Evolutionary conservation across 2,113 vertebrate genomes (phyloP).

Genomic region (Hypocryptadius cinnamomeus): DNA sequence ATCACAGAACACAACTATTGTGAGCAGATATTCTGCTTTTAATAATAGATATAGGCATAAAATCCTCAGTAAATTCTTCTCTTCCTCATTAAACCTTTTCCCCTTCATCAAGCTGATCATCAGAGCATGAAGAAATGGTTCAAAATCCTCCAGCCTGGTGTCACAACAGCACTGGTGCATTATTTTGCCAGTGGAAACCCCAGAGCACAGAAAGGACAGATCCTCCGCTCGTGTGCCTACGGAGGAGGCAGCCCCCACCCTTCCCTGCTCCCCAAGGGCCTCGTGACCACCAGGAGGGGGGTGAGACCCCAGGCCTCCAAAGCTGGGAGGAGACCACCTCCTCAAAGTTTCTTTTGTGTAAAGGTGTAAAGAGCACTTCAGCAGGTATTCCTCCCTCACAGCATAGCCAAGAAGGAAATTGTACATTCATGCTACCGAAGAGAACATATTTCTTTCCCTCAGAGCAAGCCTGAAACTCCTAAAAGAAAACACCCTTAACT

Average conservation of each 20-base stretch:
- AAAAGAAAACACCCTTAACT: neutral
- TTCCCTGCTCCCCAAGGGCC: neutral
- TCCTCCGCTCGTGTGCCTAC: neutral
- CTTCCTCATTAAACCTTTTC: slow-evolving; percentile 5
- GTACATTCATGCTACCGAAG: neutral
- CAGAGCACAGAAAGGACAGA: neutral
- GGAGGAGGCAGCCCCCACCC: neutral
- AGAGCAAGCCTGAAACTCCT: neutral
- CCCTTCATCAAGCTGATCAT: neutral
- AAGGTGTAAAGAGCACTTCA: neutral
- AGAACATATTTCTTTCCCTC: neutral
- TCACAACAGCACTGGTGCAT: neutral
- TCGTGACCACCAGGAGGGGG: neutral
- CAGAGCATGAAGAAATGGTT: slow-evolving; percentile 10
- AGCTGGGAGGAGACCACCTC: neutral
- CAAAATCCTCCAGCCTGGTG: slow-evolving; percentile 13
- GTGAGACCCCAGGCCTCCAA: neutral
- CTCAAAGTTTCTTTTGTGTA: neutral
- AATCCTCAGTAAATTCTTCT: neutral
- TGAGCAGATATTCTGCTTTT: neutral
- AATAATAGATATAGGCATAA: neutral
- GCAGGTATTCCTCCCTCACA: neutral
- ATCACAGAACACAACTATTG: neutral
- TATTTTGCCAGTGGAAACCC: neutral
- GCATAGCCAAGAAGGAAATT: neutral